Evolutionary conservation across 2,797 vertebrate genomes (phyloP).

Genomic region (Cossypha polioptera): DNA sequence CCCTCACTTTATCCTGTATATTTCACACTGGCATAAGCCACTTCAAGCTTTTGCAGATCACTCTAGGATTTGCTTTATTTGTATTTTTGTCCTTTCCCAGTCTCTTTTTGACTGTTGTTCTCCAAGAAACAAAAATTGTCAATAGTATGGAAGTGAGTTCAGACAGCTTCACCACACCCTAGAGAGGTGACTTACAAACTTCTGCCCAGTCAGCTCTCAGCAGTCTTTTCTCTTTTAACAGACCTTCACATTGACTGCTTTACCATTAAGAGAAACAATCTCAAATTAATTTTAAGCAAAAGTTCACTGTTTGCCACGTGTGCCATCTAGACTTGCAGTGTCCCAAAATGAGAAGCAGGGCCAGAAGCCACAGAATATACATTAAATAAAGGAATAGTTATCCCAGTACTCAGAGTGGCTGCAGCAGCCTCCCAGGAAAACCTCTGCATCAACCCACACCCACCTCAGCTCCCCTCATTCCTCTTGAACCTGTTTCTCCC

Average conservation of each 20-base stretch:
- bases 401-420: background rate
- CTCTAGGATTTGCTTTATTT: background rate
- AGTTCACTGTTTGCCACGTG: background rate
- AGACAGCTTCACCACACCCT: background rate
- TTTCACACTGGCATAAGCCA: background rate
- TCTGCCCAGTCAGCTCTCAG: background rate
- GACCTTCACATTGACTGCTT: background rate
- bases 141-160: background rate
- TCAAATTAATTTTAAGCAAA: background rate
- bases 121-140: background rate
- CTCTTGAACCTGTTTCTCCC: background rate
- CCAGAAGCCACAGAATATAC: background rate
- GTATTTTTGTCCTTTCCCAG: background rate
- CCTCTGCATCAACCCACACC: background rate
- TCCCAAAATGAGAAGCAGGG: background rate
- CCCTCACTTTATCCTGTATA: accelerated
- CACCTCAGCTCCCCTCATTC: background rate
- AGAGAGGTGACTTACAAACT: background rate
- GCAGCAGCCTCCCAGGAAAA: background rate
- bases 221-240: background rate
- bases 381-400: background rate
- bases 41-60: background rate
- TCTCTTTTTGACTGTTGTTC: background rate
- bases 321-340: too few species aligned
- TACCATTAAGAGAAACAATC: background rate